A percentile compares a stretch with the other conserved stretches of the same genome.
phyloP scores from a whole-genome alignment of 1,140 invertebrate genomes.

The Brachionus koreanus region DNA sequence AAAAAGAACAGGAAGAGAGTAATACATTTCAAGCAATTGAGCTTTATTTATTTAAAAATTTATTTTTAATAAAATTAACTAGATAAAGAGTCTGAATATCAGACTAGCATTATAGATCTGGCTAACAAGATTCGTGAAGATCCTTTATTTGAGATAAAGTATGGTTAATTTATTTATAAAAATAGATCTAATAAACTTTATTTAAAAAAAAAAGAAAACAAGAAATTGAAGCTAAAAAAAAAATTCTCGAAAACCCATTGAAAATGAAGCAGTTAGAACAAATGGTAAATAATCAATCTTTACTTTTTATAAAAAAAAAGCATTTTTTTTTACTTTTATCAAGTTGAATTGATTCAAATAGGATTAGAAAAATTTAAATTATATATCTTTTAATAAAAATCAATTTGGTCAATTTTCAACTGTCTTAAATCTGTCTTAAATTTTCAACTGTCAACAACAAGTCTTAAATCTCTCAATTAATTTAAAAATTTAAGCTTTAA shows the following conservation, averaged over 20 bases:
- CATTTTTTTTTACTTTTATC: neutral
- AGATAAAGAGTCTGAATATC: neutral
- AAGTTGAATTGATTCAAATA: neutral
- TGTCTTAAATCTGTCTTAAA: too few species aligned
- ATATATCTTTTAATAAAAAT: too few species aligned
- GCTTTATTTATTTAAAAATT: too few species aligned
- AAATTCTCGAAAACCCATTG: slow-evolving; percentile 39
- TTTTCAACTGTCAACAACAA: too few species aligned
- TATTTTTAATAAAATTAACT: neutral
- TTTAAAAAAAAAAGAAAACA: neutral
- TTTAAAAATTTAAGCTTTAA: too few species aligned
- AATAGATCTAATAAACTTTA: neutral
- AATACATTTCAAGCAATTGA: neutral
- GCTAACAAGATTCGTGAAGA: slow-evolving; percentile 41
- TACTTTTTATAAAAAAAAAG: neutral
- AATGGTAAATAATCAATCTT: slow-evolving; percentile 14
- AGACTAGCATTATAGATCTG: slow-evolving; percentile 7
- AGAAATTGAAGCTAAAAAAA: slow-evolving; percentile 41
- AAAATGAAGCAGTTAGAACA: slow-evolving; percentile 38
- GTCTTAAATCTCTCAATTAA: too few species aligned
- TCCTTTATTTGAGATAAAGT: slow-evolving; percentile 42
- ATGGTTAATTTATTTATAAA: neutral
- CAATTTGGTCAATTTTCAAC: too few species aligned
- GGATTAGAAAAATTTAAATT: too few species aligned
- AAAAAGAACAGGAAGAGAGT: slow-evolving; percentile 23